Evolutionary conservation across 1,140 invertebrate species (phyloP), one percentile per base, ranked within the genome.

Genomic region (Asobara japonica): DNA sequence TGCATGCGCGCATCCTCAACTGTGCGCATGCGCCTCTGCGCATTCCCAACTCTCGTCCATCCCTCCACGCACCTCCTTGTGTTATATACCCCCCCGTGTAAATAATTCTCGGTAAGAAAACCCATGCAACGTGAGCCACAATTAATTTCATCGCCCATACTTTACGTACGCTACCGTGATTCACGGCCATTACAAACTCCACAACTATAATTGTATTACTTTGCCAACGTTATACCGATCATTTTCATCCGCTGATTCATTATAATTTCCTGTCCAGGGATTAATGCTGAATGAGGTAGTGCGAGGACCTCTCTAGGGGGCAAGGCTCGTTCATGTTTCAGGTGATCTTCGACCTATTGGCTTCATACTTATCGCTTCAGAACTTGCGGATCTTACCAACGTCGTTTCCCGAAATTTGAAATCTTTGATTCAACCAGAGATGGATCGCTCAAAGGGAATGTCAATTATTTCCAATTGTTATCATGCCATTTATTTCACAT

Each of bases 1-100:
- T 84, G 83, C 80, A 82, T 82, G 79, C 76, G 75, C 82, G 73
- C 51, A 56, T 56, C 51, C 51, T 56, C 51, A 56, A 56, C 51
- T 56, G 20, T n/a, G 51, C 51, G 51, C 51, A 25, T 25, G 51
- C 22, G 51, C 38, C 62, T 25, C 30, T 48, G 1, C 31, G 22
- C 65, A 33, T 20, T 18, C n/a, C 1, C 25, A 78, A 79, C 80
- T 61, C 73, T 76, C 79, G 41, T 6, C 13, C 11, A 45, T 77
- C 69, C 67, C 67, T 65, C 48, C 65, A 61, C 22, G 13, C 16
- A 31, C n/a, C 31, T 36, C n/a, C 18, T 38, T 29, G 45, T 48
- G 36, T 38, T 68, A 51, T 45, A 45, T 25, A 36, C 65, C 22
- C 31, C n/a, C 36, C 18, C n/a, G 31, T 51, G 48, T 1, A 51